These are phyloP conservation scores for Amblyraja radiata DNA, from an alignment of 2,797 vertebrate species.

Conservation along the genomic window DNA sequence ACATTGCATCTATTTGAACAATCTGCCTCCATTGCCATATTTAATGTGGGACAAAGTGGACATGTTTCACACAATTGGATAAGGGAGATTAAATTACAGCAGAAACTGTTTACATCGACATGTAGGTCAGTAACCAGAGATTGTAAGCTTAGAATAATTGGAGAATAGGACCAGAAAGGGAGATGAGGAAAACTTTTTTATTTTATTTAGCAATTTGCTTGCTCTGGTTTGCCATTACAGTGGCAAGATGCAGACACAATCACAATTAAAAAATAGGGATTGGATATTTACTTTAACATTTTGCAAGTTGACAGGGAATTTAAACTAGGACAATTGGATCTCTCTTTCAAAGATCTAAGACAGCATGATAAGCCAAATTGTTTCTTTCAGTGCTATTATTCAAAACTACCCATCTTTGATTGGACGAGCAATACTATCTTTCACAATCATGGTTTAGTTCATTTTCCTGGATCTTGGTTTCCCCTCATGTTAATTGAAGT, in stretches of 20 bases:
- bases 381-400: neutral
- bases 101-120: neutral
- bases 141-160: neutral
- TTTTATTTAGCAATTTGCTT: neutral
- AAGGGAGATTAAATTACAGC: neutral
- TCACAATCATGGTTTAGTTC: neutral
- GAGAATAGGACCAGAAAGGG: neutral
- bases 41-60: neutral
- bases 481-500: slow-evolving; percentile 10
- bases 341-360: neutral
- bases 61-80: neutral
- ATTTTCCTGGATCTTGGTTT: neutral
- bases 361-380: neutral
- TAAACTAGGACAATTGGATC: neutral
- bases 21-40: slow-evolving; percentile 10
- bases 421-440: neutral
- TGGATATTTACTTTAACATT: neutral
- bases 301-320: neutral
- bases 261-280: neutral
- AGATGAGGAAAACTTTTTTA: neutral
- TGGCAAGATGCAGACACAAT: neutral
- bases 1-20: neutral
- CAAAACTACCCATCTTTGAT: slow-evolving; percentile 4
- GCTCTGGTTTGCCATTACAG: neutral
- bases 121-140: neutral